These are phyloP conservation scores for Platyrinchus mystaceus DNA, from an alignment of 2,797 vertebrate genomes.

Conservation along the genomic window DNA sequence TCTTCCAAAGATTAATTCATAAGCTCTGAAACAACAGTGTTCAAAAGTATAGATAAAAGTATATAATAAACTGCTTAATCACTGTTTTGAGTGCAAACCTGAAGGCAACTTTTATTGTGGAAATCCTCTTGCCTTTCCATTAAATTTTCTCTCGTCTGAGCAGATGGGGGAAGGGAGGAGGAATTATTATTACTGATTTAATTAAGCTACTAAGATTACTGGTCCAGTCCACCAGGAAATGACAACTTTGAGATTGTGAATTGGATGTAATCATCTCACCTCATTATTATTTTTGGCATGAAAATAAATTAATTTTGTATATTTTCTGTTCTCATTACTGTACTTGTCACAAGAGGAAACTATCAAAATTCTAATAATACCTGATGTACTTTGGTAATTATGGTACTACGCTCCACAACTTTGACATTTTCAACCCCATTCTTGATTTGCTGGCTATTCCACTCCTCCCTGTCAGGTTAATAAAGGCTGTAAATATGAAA, in stretches of 20 bases:
- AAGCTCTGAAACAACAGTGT: neutral
- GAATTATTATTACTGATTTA: conserved; percentile 30
- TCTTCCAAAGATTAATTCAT: neutral
- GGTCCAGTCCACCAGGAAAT: neutral
- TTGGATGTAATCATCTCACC: conserved; percentile 39
- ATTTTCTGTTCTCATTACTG: conserved; percentile 61
- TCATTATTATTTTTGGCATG: conserved; percentile 56
- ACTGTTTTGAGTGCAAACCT: neutral
- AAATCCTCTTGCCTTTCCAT: neutral
- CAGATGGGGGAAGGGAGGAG: neutral
- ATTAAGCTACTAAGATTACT: conserved; percentile 44
- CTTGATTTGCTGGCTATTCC: conserved; percentile 32
- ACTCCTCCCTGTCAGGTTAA: conserved; percentile 6
- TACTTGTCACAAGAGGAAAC: conserved; percentile 32
- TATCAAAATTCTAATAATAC: conserved; percentile 56
- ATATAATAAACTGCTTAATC: neutral
- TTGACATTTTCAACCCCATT: conserved; percentile 47
- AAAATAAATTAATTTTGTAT: conserved; percentile 65
- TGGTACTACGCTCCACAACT: conserved; percentile 4
- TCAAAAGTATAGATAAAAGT: neutral
- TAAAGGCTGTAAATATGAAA: conserved; percentile 35
- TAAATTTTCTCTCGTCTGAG: neutral
- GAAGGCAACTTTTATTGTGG: neutral
- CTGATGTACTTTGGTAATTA: conserved; percentile 43
- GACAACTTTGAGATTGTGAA: conserved; percentile 25